Percentiles rank a stretch among this genome's conserved stretches.
Conservation (phyloP, 1,140 invertebrate genomes). For the Drosophila seguyi region DNA sequence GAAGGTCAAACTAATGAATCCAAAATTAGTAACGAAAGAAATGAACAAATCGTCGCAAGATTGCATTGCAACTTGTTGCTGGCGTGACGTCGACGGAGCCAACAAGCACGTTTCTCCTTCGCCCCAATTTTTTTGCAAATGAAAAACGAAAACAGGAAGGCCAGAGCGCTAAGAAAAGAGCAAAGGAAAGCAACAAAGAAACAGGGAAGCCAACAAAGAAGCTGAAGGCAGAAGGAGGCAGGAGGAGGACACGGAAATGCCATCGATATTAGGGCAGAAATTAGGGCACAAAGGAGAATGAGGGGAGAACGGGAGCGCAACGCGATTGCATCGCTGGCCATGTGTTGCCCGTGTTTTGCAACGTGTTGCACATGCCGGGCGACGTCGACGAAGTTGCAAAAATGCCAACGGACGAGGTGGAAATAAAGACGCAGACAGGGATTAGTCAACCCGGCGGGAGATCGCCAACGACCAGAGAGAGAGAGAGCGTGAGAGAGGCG, state of each 20-base stretch:
- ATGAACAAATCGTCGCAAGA: background rate
- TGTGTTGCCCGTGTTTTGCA: constrained; percentile 50
- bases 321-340: constrained; percentile 24
- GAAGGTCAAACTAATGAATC: constrained; percentile 8
- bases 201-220: background rate
- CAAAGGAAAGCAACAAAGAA: constrained; percentile 1
- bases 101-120: constrained; percentile 8
- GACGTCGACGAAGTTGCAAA: constrained; percentile 30
- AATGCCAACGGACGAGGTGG: constrained; percentile 24
- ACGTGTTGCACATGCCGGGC: constrained; percentile 70
- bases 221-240: background rate
- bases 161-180: background rate
- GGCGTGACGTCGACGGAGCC: constrained; percentile 1
- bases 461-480: background rate
- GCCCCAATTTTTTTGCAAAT: constrained; percentile 10
- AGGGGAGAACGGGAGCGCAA: constrained; percentile 4
- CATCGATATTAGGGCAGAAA: constrained; percentile 13
- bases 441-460: constrained; percentile 59
- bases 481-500: background rate
- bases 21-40: constrained; percentile 5
- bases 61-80: constrained; percentile 19
- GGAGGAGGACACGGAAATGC: constrained; percentile 12
- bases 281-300: constrained; percentile 10
- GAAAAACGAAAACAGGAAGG: background rate
- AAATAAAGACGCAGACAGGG: constrained; percentile 41